Base-by-base conservation (phyloP, 1,140 invertebrate genomes). In the Anastrepha obliqua region DNA sequence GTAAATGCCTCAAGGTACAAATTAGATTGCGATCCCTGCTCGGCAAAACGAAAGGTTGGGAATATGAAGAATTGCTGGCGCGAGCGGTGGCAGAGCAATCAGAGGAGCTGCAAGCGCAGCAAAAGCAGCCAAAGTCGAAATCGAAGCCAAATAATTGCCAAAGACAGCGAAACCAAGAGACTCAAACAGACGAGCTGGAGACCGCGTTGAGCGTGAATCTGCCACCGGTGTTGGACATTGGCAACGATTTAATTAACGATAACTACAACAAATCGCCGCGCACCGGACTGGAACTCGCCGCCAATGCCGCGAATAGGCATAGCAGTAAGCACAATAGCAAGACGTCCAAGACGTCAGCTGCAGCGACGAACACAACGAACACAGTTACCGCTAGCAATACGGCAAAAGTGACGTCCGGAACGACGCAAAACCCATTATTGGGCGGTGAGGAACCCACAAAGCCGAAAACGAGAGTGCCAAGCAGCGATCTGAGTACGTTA, bases 1-100 rank as follows among this genome's bases (percentile, higher is more conserved):
- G 91, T 85, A 90, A 91, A 87, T 92, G 91, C 62, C 62, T 90
- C 39, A 92, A 92, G 6, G 89, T 91, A 62, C 91, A 92, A 88
- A 89, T 90, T 44, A 90, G 90, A 42, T 78, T 92, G 51, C 89
- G 91, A 65, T 89, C 89, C 47, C 59, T 88, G 17, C 65, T 85
- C 59, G 89, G 90, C 65, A 89, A 90, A 65, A 55, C 74, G 47
- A 86, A 60, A 2, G 20, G 17, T 70, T 64, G 67, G 55, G 86
- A 58, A 67, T 58, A 67, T 44, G 65, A 88, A 78, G 44, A 65
- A 15, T 20, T 64, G 39, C 55, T 60, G 67, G 20, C 64, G 20
- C 85, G 20, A 39, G 62, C n/a, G 60, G 15, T 55, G 20, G 70
- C 9, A 3, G 47, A 88, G 8, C 42, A 70, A 86, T 58, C n/a